These are phyloP conservation scores for Denticeps clupeoides DNA, from an alignment of 2,797 vertebrate species.

Conservation along the genomic window DNA sequence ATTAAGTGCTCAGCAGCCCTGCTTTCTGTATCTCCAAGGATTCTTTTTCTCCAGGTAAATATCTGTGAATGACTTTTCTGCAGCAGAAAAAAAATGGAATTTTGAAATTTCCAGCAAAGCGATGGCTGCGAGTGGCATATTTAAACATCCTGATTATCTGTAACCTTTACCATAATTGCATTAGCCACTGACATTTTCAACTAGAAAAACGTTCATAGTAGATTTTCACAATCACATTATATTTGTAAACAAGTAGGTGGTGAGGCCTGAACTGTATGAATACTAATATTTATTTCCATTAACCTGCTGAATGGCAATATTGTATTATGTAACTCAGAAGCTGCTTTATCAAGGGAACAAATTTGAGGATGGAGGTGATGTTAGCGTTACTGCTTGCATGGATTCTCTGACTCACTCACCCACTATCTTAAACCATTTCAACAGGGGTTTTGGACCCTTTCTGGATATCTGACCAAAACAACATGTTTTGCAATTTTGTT, in stretches of 20 bases:
- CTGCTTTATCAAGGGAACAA: no score
- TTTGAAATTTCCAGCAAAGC: conserved; percentile 23
- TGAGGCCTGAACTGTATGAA: no score
- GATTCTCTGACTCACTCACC: no score
- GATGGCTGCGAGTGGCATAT: conserved; percentile 2
- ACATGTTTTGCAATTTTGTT: no score
- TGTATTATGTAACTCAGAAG: no score
- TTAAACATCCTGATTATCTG: neutral
- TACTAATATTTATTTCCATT: no score
- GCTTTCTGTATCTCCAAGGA: conserved; percentile 32
- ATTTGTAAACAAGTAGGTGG: neutral
- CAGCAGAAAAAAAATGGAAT: conserved; percentile 24
- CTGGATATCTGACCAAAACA: no score
- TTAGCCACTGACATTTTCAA: neutral
- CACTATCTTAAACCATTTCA: no score
- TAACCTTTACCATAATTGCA: neutral
- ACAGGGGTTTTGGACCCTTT: no score
- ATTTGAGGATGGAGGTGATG: no score
- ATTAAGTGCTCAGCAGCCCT: conserved; percentile 49
- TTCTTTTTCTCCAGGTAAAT: conserved; percentile 37
- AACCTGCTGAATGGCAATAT: no score
- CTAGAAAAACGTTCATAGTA: neutral
- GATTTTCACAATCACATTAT: neutral
- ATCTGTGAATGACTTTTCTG: conserved; percentile 24
- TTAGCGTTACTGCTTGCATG: no score